These are phyloP conservation scores for Caenorhabditis sp. DNA, from an alignment of 2,888 invertebrate species.

Conservation along the genomic window DNA sequence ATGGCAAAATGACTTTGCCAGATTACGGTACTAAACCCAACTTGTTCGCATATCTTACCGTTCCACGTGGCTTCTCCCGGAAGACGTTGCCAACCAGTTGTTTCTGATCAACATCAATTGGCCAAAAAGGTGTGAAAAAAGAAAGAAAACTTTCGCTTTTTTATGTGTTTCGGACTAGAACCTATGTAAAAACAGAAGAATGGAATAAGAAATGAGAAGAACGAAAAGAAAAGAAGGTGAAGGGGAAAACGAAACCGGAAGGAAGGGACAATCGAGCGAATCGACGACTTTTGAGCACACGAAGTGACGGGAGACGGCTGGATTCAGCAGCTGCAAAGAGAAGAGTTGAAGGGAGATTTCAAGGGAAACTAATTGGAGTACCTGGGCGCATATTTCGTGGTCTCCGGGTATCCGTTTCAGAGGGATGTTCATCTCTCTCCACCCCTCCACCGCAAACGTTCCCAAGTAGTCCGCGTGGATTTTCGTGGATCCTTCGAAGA, in stretches of 20 bases:
- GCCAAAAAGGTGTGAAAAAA: constrained; percentile 18
- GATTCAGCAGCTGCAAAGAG: constrained; percentile 38
- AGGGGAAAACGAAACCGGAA: constrained; percentile 29
- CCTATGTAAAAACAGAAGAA: constrained; percentile 19
- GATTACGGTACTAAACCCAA: no score
- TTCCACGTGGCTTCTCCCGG: no score
- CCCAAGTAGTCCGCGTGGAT: constrained; percentile 50
- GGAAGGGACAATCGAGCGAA: constrained; percentile 49
- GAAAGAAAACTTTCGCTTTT: constrained; percentile 41
- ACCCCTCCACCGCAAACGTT: constrained; percentile 61
- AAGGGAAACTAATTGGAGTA: background rate
- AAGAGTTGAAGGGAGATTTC: no score
- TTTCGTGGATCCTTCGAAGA: constrained; percentile 61
- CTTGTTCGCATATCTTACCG: no score
- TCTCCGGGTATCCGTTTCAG: constrained; percentile 38
- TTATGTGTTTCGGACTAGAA: constrained; percentile 29
- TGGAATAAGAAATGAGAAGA: constrained; percentile 25
- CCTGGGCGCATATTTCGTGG: constrained; percentile 57
- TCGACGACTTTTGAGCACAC: constrained; percentile 51
- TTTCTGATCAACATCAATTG: constrained; percentile 2
- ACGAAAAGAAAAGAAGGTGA: no score
- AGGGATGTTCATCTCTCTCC: constrained; percentile 61
- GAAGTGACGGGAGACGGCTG: constrained; percentile 40
- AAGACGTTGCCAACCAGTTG: background rate
- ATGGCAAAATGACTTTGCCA: no score